Evolutionary conservation across 2,888 invertebrate genomes (phyloP), one percentile per base, ranked within the genome.

Genomic region (Gisinianus flammeolus): DNA sequence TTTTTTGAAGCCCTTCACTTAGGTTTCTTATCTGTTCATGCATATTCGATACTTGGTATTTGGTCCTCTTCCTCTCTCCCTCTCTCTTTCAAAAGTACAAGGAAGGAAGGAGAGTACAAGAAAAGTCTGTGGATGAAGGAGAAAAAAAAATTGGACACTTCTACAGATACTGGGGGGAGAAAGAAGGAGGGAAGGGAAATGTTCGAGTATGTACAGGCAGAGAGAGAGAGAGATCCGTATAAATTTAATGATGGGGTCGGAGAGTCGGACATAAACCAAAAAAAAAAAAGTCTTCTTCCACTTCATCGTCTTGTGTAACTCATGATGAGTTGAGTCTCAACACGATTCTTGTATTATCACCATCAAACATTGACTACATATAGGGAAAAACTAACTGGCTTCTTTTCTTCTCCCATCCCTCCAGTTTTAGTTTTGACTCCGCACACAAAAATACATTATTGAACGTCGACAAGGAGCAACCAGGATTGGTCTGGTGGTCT

Each of bases 21-120:
- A 66, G 28, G n/a, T 31, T 76, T 35, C 73, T 78, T 78, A 78
- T 78, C 78, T 72, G 31, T 71, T 79, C 77, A 74, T 77, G 76
- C 74, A 79, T 76, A 76, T 76, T 79, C 77, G 74, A 74, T 78
- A 77, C 79, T 35, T 58, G 44, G 62, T 33, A 26, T 26, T 5
- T 16, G 16, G 44, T 44, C 44, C 19, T 44, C 8, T 1, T 44
- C 44, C 44, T 6, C 8, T 6, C 8, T 44, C 44, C 19, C 1
- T 6, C 8, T 44, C 44, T 44, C 52, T 52, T 54, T 44, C 44
- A 28, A 19, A 19, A 70, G 54, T 54, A 19, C 10, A 33, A 70
- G 54, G 31, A 64, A 74, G 35, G 24, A 24, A 64, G 28, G 62
- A 44, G 3, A 30, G 66, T 44, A 74, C 26, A 24, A 52, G n/a